Evolutionary conservation across 2,888 invertebrate species (phyloP).

Genomic region (Archips crataeganus): DNA sequence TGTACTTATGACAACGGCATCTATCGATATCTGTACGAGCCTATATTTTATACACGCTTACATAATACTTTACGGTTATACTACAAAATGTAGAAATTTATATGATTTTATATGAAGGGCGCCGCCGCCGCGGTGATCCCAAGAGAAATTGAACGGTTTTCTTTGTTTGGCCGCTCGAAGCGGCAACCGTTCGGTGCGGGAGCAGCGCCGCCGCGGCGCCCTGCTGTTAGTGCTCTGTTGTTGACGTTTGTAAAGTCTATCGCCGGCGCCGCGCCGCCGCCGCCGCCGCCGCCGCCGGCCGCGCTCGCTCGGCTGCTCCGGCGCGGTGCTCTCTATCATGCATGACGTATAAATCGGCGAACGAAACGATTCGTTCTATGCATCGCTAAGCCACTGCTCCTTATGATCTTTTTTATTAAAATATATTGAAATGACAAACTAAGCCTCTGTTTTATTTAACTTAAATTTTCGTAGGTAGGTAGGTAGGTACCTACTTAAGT

Average conservation of each 20-base stretch:
- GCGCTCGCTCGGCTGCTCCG: constrained; percentile 40
- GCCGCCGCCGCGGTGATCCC: constrained; percentile 4
- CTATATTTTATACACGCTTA: constrained; percentile 41
- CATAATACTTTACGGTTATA: constrained; percentile 37
- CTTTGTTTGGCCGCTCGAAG: too few species aligned
- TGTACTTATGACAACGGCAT: constrained; percentile 29
- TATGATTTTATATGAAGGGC: constrained; percentile 18
- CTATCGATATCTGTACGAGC: constrained; percentile 26
- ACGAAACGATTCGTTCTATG: constrained; percentile 24
- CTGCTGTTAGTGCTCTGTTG: constrained; percentile 55
- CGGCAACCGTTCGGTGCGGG: neutral
- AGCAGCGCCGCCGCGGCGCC: constrained; percentile 15
- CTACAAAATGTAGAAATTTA: constrained; percentile 32
- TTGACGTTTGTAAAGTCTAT: constrained; percentile 77
- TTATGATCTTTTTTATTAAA: constrained; percentile 64
- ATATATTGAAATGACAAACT: constrained; percentile 61
- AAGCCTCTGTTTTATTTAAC: constrained; percentile 51
- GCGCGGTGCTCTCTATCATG: constrained; percentile 36
- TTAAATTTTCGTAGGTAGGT: too few species aligned
- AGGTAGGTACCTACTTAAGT: too few species aligned
- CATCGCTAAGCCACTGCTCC: constrained; percentile 54
- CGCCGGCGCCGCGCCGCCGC: constrained; percentile 47
- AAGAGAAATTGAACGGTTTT: too few species aligned
- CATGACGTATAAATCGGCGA: constrained; percentile 29
- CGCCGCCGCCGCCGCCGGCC: constrained; percentile 34